phyloP scores from a whole-genome alignment of 2,797 vertebrate genomes.

The Pseudotriccus pelzelni region DNA sequence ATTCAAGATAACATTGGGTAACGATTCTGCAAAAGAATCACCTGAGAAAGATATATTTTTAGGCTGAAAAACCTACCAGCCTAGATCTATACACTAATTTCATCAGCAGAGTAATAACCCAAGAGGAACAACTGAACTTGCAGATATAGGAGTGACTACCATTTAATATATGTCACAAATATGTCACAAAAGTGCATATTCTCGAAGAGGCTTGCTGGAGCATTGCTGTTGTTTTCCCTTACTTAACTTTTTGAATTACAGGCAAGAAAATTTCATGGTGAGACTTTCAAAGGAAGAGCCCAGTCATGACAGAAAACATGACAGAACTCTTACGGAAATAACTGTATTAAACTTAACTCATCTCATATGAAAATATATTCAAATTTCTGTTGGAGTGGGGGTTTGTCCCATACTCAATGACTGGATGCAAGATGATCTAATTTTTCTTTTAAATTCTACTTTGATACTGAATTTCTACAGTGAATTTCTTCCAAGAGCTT shows the following conservation, averaged over 20 bases:
- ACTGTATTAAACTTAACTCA: background rate
- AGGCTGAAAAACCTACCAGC: background rate
- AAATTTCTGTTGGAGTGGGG: background rate
- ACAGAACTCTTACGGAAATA: background rate
- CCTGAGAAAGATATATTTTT: background rate
- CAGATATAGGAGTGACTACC: background rate
- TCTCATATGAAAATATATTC: background rate
- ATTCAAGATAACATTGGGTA: background rate
- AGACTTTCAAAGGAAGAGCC: background rate
- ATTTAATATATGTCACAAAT: background rate
- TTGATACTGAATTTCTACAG: background rate
- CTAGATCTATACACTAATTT: background rate
- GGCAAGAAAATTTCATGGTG: background rate
- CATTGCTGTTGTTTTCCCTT: background rate
- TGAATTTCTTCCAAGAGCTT: background rate
- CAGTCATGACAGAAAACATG: background rate
- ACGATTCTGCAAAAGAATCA: background rate
- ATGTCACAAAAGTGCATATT: background rate
- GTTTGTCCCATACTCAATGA: background rate
- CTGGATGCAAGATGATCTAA: background rate
- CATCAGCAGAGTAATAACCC: background rate
- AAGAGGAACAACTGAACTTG: background rate
- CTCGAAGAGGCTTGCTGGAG: background rate
- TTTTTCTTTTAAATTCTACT: background rate
- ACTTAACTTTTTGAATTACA: background rate